Evolutionary conservation across 2,113 vertebrate species (phyloP).

Genomic region (Balaenoptera acutorostrata): DNA sequence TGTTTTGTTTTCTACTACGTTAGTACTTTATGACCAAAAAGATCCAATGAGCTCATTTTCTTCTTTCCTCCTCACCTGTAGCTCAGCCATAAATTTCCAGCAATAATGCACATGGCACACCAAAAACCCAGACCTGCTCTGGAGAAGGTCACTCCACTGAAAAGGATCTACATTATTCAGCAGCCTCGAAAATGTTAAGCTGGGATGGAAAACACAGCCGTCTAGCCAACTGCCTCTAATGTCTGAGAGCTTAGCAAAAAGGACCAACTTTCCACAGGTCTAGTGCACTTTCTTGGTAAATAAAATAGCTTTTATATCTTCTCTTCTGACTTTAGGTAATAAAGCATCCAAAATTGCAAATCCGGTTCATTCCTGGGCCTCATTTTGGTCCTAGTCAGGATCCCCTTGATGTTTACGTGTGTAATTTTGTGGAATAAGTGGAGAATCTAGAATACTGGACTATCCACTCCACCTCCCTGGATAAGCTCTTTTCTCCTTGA

Average conservation of each 20-base stretch:
- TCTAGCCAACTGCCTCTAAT: slow-evolving; percentile 8
- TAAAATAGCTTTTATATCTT: slow-evolving; percentile 65
- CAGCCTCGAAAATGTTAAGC: slow-evolving; percentile 93
- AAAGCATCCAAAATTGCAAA: slow-evolving; percentile 67
- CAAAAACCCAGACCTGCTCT: slow-evolving; percentile 87
- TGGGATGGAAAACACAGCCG: slow-evolving; percentile 39
- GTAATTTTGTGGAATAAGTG: neutral
- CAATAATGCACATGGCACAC: slow-evolving; percentile 85
- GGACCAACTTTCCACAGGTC: slow-evolving; percentile 6
- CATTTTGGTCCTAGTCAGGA: neutral
- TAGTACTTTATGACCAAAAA: slow-evolving; percentile 6
- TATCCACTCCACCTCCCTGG: neutral
- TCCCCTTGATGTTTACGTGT: neutral
- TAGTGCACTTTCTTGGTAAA: slow-evolving; percentile 44
- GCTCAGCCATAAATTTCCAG: slow-evolving; percentile 88
- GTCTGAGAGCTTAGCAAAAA: slow-evolving; percentile 48
- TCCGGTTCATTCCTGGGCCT: neutral
- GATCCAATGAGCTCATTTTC: slow-evolving; percentile 23
- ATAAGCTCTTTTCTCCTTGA: neutral
- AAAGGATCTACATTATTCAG: slow-evolving; percentile 87
- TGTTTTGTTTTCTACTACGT: neutral
- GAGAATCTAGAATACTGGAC: neutral
- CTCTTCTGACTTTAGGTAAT: slow-evolving; percentile 71
- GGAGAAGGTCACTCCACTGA: slow-evolving; percentile 85
- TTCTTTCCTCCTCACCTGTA: slow-evolving; percentile 73